Evolutionary conservation across 2,113 vertebrate genomes (phyloP), one percentile per base, ranked within the genome.

Genomic region (Noctilio leporinus): DNA sequence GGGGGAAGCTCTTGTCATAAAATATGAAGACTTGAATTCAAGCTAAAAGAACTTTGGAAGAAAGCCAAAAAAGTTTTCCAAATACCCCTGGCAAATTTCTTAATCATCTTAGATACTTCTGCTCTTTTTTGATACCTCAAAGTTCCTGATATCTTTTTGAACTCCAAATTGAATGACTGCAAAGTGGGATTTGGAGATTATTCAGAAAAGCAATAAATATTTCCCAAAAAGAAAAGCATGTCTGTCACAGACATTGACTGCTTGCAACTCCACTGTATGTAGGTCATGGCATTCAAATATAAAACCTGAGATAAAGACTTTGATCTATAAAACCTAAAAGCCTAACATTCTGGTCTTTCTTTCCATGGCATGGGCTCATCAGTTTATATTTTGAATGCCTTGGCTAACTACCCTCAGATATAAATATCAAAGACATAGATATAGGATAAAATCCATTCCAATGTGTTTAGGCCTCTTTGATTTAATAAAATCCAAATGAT

Each of bases 111-210:
- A 90, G 47, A 73, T 90, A 84, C 24, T 93, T 93, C 2, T 53
- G 47, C 17, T 30, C 62, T 85, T 65, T 57, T 86, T 62, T 62
- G 5, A 80, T 93, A 76, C 1, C 15, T 33, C 40, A n/a, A 51
- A 75, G 7, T 95, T 92, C 15, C 33, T 80, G 2, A n/a, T 86
- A 30, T 35, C 15, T 83, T 93, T 93, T 69, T 91, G 45, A 95
- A 35, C 49, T 78, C 49, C 62, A 95, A 35, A 75, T 5, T 82
- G 40, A 93, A 38, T 86, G 30, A 93, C 43, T 83, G 24, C 45
- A 95, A 89, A 88, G 33, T 91, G 26, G 35, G 10, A 92, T 95
- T 95, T 93, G 38, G 35, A 93, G 62, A 90, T 75, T 94, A 81
- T 40, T 93, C 62, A 92, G 81, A 75, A 96, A 93, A 82, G 7